A percentile compares a stretch with the other conserved stretches of the same genome.
Evolutionary conservation across 2,888 invertebrate genomes (phyloP).

Genomic region (Drosophila stalkeri): DNA sequence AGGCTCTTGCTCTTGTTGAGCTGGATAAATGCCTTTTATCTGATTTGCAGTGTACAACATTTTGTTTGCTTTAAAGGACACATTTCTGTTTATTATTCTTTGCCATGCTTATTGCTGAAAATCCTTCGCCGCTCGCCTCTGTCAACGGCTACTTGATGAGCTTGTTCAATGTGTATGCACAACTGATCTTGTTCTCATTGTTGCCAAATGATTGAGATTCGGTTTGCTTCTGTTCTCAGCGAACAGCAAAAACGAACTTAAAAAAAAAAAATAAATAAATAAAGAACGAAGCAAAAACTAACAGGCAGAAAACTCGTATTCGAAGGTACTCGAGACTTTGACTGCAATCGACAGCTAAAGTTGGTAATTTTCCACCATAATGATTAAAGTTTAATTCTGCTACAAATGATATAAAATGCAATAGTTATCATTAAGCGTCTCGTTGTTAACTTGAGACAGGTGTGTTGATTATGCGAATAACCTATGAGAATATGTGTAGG

Average conservation of each 20-base stretch:
- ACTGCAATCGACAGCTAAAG: constrained; percentile 37
- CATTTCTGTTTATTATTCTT: constrained; percentile 72
- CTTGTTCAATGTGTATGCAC: constrained; percentile 63
- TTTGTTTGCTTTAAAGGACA: constrained; percentile 79
- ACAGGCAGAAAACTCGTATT: constrained; percentile 33
- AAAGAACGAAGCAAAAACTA: background rate
- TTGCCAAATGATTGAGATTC: constrained; percentile 47
- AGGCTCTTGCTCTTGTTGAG: constrained; percentile 15
- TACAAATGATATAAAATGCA: background rate
- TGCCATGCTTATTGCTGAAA: constrained; percentile 63
- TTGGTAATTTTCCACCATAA: constrained; percentile 16
- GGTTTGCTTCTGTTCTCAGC: constrained; percentile 33
- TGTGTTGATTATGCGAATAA: too few relatives aligned
- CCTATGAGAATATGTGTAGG: too few relatives aligned
- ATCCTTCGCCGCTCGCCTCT: constrained; percentile 53
- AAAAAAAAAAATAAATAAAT: background rate
- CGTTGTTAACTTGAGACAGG: too few relatives aligned
- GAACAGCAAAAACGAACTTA: constrained; percentile 2
- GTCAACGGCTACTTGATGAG: constrained; percentile 76
- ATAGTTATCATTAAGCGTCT: background rate
- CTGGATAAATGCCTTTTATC: constrained; percentile 58
- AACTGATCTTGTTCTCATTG: constrained; percentile 75
- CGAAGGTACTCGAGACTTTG: constrained; percentile 32
- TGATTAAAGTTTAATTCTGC: constrained; percentile 3
- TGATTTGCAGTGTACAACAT: constrained; percentile 70